Conservation (phyloP, 2,888 invertebrate genomes). For the Atherix ibis region DNA sequence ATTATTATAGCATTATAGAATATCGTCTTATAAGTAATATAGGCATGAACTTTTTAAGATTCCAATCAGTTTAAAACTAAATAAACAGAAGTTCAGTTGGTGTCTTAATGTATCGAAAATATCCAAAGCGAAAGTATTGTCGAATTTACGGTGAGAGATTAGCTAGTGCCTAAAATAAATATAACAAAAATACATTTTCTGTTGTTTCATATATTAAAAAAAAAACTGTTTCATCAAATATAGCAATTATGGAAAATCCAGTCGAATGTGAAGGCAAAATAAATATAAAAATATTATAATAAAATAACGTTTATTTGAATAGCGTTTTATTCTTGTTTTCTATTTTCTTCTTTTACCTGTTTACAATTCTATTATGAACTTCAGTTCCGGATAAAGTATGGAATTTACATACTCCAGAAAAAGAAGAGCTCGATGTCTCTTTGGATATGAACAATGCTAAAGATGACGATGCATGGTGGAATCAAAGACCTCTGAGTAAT, state of each 20-base stretch:
- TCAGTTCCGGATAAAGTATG: conserved; percentile 59
- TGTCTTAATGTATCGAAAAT: conserved; percentile 1
- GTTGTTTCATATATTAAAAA: too few species aligned
- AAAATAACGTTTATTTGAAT: conserved; percentile 1
- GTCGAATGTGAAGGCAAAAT: too few species aligned
- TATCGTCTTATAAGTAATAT: too few species aligned
- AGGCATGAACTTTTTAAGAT: too few species aligned
- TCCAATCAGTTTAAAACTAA: too few species aligned
- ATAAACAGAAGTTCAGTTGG: too few species aligned
- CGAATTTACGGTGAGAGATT: conserved; percentile 8
- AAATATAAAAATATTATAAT: too few species aligned
- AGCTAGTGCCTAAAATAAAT: too few species aligned
- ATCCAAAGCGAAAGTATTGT: conserved; percentile 5
- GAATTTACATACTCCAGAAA: conserved; percentile 50
- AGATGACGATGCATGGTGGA: conserved; percentile 65
- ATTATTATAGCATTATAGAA: too few species aligned
- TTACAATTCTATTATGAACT: conserved; percentile 6
- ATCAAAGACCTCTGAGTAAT: conserved; percentile 56
- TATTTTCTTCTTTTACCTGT: neutral
- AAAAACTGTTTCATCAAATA: neutral
- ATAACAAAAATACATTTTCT: too few species aligned
- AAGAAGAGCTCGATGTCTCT: conserved; percentile 40
- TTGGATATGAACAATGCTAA: conserved; percentile 37
- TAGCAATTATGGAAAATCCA: too few species aligned
- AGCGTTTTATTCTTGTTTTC: neutral